Evolutionary conservation across 1,140 invertebrate genomes (phyloP), one percentile per base, ranked within the genome.

Genomic region (Drosophila arawakana): DNA sequence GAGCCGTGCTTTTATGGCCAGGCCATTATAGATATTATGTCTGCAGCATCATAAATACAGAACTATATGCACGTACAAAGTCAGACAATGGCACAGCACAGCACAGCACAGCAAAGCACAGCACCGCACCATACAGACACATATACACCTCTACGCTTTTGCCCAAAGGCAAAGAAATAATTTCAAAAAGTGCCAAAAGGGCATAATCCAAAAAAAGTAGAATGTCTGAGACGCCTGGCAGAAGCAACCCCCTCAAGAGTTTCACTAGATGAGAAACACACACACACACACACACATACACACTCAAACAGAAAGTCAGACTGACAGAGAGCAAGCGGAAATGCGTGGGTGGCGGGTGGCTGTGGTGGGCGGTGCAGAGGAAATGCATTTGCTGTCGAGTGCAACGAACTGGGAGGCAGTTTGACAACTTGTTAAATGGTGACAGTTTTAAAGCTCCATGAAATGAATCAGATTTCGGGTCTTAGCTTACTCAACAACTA

Each of bases 181-280:
- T 88, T 86, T 88, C 72, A 71, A 86, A 86, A 88, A 86, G 83
- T 86, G 83, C 83, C 83, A 86, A 86, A 86, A 86, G 83, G 83
- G 83, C 83, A 88, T 79, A 88, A 82, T 83, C 81, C 68, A 71
- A 74, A 78, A 46, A 69, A 67, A 72, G 54, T 55, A 59, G 60
- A 69, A 80, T 46, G 82, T 88, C 82, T 86, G 82, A 82, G 82
- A 67, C 60, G 66, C 50, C 62, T 39, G 46, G 76, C 80, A 82
- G 25, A 71, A 83, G 73, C 86, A 88, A 86, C 83, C 83, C 83
- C 83, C 83, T 83, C 68, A 88, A 88, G 25, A 30, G 83, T 79
- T 66, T 47, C 76, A 57, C 57, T 55, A 63, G 78, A 86, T 59
- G 75, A 72, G 60, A 76, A 78, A 66, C 11, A 50, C 79, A 35